These are phyloP conservation scores for Aplodontia rufa DNA, from an alignment of 2,113 vertebrate species.

Conservation along the genomic window DNA sequence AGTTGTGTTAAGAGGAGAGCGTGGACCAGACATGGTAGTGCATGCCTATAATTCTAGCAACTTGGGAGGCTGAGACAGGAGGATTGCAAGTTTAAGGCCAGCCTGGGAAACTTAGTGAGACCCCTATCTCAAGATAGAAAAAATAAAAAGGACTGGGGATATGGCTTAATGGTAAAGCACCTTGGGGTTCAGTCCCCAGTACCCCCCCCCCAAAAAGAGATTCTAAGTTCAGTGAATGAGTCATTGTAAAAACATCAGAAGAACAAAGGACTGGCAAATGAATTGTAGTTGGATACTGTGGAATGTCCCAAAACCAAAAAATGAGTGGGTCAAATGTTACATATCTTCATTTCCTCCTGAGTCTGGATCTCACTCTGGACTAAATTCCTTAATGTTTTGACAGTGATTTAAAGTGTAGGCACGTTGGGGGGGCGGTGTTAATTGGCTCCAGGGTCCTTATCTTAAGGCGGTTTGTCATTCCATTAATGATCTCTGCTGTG, in stretches of 20 bases:
- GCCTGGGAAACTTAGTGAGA: no score
- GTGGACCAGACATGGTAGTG: background rate
- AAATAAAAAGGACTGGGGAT: no score
- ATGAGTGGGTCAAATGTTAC: accelerated
- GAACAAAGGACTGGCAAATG: background rate
- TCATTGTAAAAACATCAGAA: background rate
- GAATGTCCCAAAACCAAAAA: background rate
- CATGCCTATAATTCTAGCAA: no score
- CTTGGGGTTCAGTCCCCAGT: no score
- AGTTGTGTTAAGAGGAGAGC: background rate
- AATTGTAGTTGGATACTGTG: background rate
- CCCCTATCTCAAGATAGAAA: no score
- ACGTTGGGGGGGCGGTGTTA: background rate
- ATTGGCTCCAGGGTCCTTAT: background rate
- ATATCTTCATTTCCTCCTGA: background rate
- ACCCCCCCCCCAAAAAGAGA: no score
- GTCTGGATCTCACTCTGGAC: background rate
- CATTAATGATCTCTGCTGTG: background rate
- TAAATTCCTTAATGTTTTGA: background rate
- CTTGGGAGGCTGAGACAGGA: no score
- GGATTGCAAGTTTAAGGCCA: no score
- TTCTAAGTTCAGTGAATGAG: background rate
- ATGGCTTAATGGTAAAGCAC: no score
- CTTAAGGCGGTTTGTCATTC: background rate
- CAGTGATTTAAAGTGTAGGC: background rate